A percentile compares a stretch with the other conserved stretches of the same genome.
Evolutionary conservation across 2,113 vertebrate species (phyloP).

Genomic region (Antechinus flavipes): DNA sequence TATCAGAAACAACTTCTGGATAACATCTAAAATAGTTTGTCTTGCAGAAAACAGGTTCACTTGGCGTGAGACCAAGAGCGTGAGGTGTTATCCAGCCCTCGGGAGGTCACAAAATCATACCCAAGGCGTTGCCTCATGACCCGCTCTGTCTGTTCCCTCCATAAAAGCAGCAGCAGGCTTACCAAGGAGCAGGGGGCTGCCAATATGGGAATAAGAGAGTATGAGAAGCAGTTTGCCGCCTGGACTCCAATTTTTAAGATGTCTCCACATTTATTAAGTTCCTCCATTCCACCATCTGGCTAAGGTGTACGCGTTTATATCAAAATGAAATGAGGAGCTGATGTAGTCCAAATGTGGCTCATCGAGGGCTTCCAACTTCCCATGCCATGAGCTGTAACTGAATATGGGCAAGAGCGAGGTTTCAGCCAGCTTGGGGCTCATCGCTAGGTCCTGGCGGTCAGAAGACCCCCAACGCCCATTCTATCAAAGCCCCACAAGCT

Average conservation of each 20-base stretch:
- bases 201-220: slow-evolving; percentile 41
- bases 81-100: background rate
- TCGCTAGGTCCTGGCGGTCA: slow-evolving; percentile 65
- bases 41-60: background rate
- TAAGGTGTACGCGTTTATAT: slow-evolving; percentile 60
- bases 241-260: slow-evolving; percentile 54
- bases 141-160: background rate
- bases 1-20: slow-evolving; percentile 11
- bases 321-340: slow-evolving; percentile 70
- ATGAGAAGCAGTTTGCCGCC: slow-evolving; percentile 34
- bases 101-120: background rate
- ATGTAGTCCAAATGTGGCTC: slow-evolving; percentile 68
- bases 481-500: slow-evolving; percentile 79
- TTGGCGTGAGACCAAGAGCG: background rate
- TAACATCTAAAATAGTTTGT: background rate
- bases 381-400: slow-evolving; percentile 64
- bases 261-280: slow-evolving; percentile 58
- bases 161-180: slow-evolving; percentile 8
- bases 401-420: slow-evolving; percentile 60
- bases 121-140: background rate
- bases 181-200: slow-evolving; percentile 5
- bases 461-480: slow-evolving; percentile 75
- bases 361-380: slow-evolving; percentile 62
- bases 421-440: slow-evolving; percentile 75
- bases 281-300: slow-evolving; percentile 70